phyloP scores from a whole-genome alignment of 2,797 vertebrate species.

The Hypotaenidia philippensis region DNA sequence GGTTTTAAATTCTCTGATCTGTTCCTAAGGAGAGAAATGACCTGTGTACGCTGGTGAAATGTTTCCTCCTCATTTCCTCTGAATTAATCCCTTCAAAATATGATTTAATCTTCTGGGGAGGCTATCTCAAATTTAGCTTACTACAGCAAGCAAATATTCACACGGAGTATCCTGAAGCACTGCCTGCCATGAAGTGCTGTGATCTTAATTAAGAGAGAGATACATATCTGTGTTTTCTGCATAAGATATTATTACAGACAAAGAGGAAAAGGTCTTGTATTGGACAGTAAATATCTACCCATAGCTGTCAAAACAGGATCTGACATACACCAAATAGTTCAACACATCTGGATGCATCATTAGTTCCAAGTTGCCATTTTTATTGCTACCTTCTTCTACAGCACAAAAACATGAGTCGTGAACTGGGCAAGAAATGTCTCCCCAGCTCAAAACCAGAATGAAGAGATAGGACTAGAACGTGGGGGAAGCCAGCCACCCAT shows the following conservation, averaged over 20 bases:
- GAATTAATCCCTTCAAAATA: not conserved
- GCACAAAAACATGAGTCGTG: not conserved
- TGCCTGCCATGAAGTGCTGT: not conserved
- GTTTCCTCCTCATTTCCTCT: not conserved
- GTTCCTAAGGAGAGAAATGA: not conserved
- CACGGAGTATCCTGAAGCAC: not conserved
- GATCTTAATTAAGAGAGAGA: not conserved
- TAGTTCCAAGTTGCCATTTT: not conserved
- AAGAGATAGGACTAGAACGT: not conserved
- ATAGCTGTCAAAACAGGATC: not conserved
- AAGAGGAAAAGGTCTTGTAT: not conserved
- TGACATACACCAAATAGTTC: not conserved
- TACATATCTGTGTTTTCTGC: not conserved
- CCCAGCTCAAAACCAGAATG: not conserved
- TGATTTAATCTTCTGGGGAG: not conserved
- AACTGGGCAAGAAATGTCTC: not conserved
- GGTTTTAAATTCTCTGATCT: not conserved
- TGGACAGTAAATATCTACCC: not conserved
- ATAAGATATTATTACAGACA: not conserved
- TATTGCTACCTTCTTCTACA: not conserved
- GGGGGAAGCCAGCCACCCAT: not conserved
- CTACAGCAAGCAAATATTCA: not conserved
- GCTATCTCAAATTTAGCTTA: not conserved
- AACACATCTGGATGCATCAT: not conserved
- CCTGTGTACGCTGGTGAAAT: not conserved